phyloP scores from a whole-genome alignment of 2,888 invertebrate species.

The Polietes domitor region DNA sequence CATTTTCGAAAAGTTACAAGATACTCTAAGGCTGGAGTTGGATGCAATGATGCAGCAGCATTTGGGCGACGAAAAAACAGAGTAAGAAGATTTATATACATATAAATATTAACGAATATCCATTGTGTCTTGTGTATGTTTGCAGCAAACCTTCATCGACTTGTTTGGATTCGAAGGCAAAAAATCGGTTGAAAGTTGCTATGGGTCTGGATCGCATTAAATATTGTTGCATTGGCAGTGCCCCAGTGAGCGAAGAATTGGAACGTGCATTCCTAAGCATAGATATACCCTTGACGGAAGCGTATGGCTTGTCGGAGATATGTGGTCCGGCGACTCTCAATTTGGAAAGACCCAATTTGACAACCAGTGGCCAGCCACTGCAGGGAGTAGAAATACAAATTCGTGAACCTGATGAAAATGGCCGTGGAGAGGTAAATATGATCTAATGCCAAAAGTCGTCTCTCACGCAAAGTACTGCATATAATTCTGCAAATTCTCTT shows the following conservation, averaged over 20 bases:
- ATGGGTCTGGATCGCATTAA: slow-evolving; percentile 89
- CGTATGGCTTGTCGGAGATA: slow-evolving; percentile 95
- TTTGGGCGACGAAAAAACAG: slow-evolving; percentile 82
- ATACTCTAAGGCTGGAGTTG: slow-evolving; percentile 88
- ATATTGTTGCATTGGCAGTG: slow-evolving; percentile 88
- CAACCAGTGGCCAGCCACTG: slow-evolving; percentile 87
- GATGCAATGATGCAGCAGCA: slow-evolving; percentile 85
- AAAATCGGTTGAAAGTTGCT: slow-evolving; percentile 87
- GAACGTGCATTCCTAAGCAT: slow-evolving; percentile 92
- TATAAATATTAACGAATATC: too few relatives aligned
- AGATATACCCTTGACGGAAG: slow-evolving; percentile 90
- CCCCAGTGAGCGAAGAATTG: slow-evolving; percentile 89
- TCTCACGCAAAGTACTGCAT: too few relatives aligned
- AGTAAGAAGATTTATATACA: not conserved
- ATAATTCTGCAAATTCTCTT: slow-evolving; percentile 84
- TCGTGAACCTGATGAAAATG: slow-evolving; percentile 85
- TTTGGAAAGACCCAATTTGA: slow-evolving; percentile 81
- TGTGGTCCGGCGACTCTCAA: slow-evolving; percentile 86
- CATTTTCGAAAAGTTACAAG: slow-evolving; percentile 96
- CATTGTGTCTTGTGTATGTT: not conserved
- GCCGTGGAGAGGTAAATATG: slow-evolving; percentile 87
- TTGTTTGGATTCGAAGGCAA: slow-evolving; percentile 83
- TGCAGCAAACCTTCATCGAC: slow-evolving; percentile 43
- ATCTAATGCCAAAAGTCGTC: too few relatives aligned
- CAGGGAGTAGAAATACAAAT: slow-evolving; percentile 87